Conservation (phyloP, 2,797 vertebrate genomes). For the Orientallactaga sibirica region DNA sequence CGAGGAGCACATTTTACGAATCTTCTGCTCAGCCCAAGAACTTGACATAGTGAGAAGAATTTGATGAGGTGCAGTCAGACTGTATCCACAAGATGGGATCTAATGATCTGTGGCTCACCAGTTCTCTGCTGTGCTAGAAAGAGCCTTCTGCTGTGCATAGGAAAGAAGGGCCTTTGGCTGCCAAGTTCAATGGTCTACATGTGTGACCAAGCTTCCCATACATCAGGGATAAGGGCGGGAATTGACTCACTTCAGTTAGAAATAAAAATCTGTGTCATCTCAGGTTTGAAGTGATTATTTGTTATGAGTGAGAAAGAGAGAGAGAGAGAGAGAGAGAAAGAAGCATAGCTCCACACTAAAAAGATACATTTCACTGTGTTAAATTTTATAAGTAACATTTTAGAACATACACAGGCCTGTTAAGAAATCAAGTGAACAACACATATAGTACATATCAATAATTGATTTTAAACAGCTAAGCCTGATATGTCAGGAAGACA, state of each 20-base stretch:
- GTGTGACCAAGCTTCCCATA: background rate
- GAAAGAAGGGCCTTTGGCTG: background rate
- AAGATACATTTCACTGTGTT: conserved; percentile 53
- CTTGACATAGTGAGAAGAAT: background rate
- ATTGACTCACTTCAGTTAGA: background rate
- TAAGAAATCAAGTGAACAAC: conserved; percentile 9
- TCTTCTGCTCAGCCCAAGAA: background rate
- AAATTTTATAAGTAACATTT: conserved; percentile 5
- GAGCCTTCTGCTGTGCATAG: background rate
- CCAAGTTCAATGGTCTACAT: background rate
- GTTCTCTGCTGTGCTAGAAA: background rate
- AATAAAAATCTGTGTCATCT: conserved; percentile 28
- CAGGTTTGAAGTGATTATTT: background rate
- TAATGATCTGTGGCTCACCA: background rate
- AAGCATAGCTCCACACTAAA: background rate
- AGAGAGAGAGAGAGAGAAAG: background rate
- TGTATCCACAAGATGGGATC: background rate
- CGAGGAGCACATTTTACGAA: background rate
- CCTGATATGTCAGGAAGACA: conserved; percentile 16
- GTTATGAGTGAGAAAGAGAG: background rate
- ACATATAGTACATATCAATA: background rate
- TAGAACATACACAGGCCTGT: background rate
- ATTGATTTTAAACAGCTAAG: conserved; percentile 19
- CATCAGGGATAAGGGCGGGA: background rate
- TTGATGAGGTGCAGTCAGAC: background rate